Base-by-base conservation (phyloP, 2,113 vertebrate genomes). In the Ammodytes dubius region DNA sequence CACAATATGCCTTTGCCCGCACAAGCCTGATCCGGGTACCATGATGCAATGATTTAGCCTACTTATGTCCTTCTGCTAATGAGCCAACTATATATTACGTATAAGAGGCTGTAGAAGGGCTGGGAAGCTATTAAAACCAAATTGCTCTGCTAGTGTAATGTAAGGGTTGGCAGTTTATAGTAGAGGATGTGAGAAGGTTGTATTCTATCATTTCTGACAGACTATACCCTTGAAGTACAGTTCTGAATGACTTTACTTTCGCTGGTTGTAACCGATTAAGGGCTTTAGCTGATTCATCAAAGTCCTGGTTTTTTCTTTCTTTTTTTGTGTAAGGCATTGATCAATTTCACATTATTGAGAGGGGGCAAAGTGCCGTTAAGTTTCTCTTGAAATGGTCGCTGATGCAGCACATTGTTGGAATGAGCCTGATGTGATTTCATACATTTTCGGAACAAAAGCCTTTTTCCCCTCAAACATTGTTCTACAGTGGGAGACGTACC, bases 281-380 rank as follows among this genome's bases (percentile, higher is more conserved):
- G 65, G 67, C n/a, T 77, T 84, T 35, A 65, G 87, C 87, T 83
- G 88, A 90, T 88, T 84, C 71, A 81, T 77, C 52, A 74, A 63
- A 82, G 54, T 84, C 11, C 1, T 47, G 65, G 9, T 7, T 10
- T 4, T 69, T 78, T 84, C 11, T 1, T 47, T 61, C 14, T 7
- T 10, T 4, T 69, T 78, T 27, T 54, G 65, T 70, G 72, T 75
- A 47, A 80, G 70, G 60, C 67, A 64, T 85, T 83, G 84, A 83
- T 87, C 81, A 85, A 63, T 74, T 86, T 86, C 72, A 87, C 79
- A 59, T 81, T 88, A 39, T 79, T 35, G 50, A 64, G 59, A 73
- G 19, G 50, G 50, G 27, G 46, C n/a, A 1, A 59, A 43, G 64
- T 42, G 40, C 7, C 15, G 58, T 17, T 3, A 12, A 7, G n/a